Conservation (phyloP, 2,888 invertebrate species). For the Neocrepidodera transversa region DNA sequence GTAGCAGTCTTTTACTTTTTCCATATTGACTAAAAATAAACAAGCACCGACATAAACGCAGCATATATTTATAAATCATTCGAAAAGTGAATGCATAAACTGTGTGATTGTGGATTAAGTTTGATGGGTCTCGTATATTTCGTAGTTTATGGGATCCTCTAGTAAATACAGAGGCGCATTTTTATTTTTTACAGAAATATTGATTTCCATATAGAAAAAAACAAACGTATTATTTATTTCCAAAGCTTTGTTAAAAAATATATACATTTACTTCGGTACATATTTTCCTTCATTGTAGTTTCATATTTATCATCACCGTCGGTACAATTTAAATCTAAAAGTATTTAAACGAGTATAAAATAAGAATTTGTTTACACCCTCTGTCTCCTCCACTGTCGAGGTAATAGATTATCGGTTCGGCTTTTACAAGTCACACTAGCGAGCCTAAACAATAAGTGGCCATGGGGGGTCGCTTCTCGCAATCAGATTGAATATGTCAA, state of each 20-base stretch:
- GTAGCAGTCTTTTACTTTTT: background rate
- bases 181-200: no score
- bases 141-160: conserved; percentile 38
- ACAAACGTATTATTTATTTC: no score
- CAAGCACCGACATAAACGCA: conserved; percentile 22
- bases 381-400: conserved; percentile 5
- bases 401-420: conserved; percentile 33
- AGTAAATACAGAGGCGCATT: background rate
- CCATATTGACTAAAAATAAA: conserved; percentile 18
- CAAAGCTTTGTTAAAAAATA: no score
- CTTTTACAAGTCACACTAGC: conserved; percentile 35
- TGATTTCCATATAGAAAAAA: no score
- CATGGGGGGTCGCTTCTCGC: conserved; percentile 39
- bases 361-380: no score
- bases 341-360: no score
- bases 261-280: no score
- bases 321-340: no score
- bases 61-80: conserved; percentile 32
- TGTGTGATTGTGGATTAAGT: conserved; percentile 39
- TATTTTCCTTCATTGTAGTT: no score
- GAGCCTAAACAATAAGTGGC: conserved; percentile 38
- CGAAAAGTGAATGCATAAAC: conserved; percentile 33
- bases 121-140: conserved; percentile 42
- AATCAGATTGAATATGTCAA: conserved; percentile 38
- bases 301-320: no score